Evolutionary conservation across 2,888 invertebrate species (phyloP).

Genomic region (Auanema sp.): DNA sequence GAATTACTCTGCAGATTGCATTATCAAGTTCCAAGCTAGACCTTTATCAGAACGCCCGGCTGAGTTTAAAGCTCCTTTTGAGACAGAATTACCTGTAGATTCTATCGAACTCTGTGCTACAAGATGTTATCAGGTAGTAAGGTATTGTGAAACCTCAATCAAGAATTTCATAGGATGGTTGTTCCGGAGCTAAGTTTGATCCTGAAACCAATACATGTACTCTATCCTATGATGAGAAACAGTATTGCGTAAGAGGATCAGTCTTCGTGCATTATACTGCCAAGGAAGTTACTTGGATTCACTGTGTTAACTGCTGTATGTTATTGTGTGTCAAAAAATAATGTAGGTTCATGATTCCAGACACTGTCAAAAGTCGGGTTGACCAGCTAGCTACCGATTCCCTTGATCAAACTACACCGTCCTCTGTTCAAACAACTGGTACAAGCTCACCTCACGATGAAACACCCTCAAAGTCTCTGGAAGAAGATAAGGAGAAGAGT

Average conservation of each 20-base stretch:
- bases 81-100: constrained; percentile 43
- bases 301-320: constrained; percentile 56
- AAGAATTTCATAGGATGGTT: constrained; percentile 43
- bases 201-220: constrained; percentile 44
- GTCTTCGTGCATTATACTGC: constrained; percentile 43
- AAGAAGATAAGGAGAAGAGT: background rate
- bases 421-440: too few species aligned
- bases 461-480: too few species aligned
- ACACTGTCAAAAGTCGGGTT: constrained; percentile 12
- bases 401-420: too few species aligned
- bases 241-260: constrained; percentile 37
- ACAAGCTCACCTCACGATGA: too few species aligned
- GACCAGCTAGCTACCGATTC: too few species aligned
- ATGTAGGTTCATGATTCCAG: constrained; percentile 9
- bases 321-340: constrained; percentile 5
- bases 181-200: constrained; percentile 52
- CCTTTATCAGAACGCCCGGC: constrained; percentile 43
- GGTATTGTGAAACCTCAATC: background rate
- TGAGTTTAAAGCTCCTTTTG: constrained; percentile 50
- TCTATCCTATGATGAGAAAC: constrained; percentile 53
- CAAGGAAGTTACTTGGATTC: constrained; percentile 49
- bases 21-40: constrained; percentile 58
- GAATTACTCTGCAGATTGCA: constrained; percentile 40
- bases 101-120: constrained; percentile 54
- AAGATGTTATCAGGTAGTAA: constrained; percentile 51